Conservation (phyloP, 2,888 invertebrate genomes). For the Cosmia pyralina region DNA sequence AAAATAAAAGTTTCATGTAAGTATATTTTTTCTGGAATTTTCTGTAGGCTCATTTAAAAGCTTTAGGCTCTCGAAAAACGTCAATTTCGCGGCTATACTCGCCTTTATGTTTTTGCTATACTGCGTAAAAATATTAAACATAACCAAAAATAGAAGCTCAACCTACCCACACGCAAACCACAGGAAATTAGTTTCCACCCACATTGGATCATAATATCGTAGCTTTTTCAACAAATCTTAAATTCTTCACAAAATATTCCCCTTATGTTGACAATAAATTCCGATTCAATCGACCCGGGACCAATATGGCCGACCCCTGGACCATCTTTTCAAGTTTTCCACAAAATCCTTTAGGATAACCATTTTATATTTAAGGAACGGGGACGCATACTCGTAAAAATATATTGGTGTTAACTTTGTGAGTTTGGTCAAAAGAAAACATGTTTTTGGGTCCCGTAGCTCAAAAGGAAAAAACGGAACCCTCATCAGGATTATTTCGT, state of each 20-base stretch:
- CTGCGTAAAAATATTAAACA: background rate
- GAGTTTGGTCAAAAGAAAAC: conserved; percentile 8
- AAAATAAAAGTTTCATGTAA: too few relatives aligned
- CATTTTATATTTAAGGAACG: conserved; percentile 42
- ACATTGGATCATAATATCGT: conserved; percentile 25
- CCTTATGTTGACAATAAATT: conserved; percentile 58
- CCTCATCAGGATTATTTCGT: background rate
- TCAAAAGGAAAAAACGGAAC: background rate
- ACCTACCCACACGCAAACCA: conserved; percentile 4
- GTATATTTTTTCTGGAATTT: too few relatives aligned
- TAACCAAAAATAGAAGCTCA: background rate
- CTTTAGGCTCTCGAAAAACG: too few relatives aligned
- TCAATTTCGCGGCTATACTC: too few relatives aligned
- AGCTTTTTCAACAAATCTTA: conserved; percentile 23
- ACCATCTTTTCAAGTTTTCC: conserved; percentile 37
- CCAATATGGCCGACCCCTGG: conserved; percentile 49
- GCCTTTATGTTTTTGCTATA: too few relatives aligned
- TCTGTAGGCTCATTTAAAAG: too few relatives aligned
- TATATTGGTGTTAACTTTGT: conserved; percentile 40
- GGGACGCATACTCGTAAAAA: conserved; percentile 49
- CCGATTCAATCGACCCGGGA: conserved; percentile 43
- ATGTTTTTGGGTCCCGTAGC: background rate
- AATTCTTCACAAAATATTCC: conserved; percentile 52
- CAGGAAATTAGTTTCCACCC: conserved; percentile 58
- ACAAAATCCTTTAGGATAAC: conserved; percentile 43